Evolutionary conservation across 2,888 invertebrate species (phyloP).

Genomic region (Marronus borbonicus): DNA sequence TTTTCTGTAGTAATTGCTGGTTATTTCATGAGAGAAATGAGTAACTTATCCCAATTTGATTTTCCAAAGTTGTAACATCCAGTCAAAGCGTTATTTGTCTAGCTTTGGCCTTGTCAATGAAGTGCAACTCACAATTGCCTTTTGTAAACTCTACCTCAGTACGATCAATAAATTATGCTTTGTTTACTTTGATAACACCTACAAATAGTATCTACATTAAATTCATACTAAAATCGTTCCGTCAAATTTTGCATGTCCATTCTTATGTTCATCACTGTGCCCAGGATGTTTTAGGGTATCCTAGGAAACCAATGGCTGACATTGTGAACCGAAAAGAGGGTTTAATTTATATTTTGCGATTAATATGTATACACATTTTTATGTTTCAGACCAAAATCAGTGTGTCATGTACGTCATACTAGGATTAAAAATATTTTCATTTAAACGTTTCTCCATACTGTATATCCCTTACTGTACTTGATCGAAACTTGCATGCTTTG

Average conservation of each 20-base stretch:
- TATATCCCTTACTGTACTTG: slow-evolving; percentile 29
- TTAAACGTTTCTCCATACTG: slow-evolving; percentile 39
- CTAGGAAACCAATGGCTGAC: slow-evolving; percentile 20
- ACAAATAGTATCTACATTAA: too few relatives aligned
- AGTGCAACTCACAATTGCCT: too few relatives aligned
- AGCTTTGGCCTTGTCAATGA: too few relatives aligned
- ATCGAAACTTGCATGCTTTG: slow-evolving; percentile 18
- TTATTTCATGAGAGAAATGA: too few relatives aligned
- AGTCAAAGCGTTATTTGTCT: too few relatives aligned
- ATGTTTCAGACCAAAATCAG: slow-evolving; percentile 43
- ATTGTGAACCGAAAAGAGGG: slow-evolving; percentile 24
- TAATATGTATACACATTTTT: slow-evolving; percentile 38
- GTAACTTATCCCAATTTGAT: too few relatives aligned
- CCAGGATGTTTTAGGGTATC: slow-evolving; percentile 13
- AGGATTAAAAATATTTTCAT: slow-evolving; percentile 35
- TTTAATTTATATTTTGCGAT: slow-evolving; percentile 26
- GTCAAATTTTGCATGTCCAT: background rate
- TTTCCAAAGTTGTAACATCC: too few relatives aligned
- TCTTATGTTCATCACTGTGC: slow-evolving; percentile 25
- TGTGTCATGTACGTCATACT: slow-evolving; percentile 45
- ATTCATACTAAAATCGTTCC: background rate
- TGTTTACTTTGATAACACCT: too few relatives aligned
- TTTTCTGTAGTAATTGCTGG: background rate
- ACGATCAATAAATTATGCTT: too few relatives aligned
- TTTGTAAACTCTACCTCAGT: too few relatives aligned